Evolutionary conservation across 2,888 invertebrate genomes (phyloP).

Genomic region (Archips xylosteana): DNA sequence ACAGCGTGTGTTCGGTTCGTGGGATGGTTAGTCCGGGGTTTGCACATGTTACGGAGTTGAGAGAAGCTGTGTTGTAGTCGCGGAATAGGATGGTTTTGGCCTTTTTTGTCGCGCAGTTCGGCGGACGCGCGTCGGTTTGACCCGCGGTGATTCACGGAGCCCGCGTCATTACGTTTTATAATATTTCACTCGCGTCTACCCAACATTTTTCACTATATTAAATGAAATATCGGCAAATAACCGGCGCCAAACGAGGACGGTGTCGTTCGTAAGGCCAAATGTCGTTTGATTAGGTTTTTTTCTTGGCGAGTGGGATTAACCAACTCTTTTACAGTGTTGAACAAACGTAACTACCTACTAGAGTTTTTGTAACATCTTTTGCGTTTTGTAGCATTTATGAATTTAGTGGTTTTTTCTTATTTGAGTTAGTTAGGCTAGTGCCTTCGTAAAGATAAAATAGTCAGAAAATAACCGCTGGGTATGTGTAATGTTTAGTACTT

Average conservation of each 20-base stretch:
- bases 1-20: not conserved
- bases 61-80: constrained; percentile 15
- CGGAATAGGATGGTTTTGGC: constrained; percentile 41
- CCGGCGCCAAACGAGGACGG: not conserved
- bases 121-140: constrained; percentile 33
- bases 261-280: not conserved
- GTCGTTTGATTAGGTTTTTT: not conserved
- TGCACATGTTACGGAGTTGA: not conserved
- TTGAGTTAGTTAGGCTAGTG: too few relatives aligned
- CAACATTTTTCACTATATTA: constrained; percentile 44
- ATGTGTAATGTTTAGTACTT: too few relatives aligned
- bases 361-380: too few relatives aligned
- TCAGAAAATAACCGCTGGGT: too few relatives aligned
- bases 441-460: too few relatives aligned
- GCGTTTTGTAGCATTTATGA: too few relatives aligned
- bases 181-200: constrained; percentile 52
- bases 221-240: constrained; percentile 1
- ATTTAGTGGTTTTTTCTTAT: too few relatives aligned
- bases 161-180: constrained; percentile 54
- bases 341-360: too few relatives aligned
- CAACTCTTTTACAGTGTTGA: not conserved
- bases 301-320: not conserved
- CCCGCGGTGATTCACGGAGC: constrained; percentile 53
- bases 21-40: not conserved
- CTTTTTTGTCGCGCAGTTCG: constrained; percentile 37